phyloP scores from a whole-genome alignment of 2,113 vertebrate species.

The Tetraodon nigroviridis region DNA sequence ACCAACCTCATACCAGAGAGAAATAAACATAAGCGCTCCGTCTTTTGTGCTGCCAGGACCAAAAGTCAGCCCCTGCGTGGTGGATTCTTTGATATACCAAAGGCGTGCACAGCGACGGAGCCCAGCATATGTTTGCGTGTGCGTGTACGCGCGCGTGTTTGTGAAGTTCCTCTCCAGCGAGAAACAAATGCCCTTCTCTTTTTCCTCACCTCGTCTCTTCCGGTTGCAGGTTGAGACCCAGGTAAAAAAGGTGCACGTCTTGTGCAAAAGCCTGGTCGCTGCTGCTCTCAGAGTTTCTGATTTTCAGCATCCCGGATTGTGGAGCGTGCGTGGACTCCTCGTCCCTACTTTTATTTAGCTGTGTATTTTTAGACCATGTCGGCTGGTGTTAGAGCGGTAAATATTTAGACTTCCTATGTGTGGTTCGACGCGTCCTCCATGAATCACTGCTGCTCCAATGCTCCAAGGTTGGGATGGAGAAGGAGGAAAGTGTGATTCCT shows the following conservation, averaged over 20 bases:
- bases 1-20: slow-evolving; percentile 36
- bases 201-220: background rate
- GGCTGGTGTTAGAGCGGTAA: background rate
- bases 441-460: slow-evolving; percentile 20
- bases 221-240: background rate
- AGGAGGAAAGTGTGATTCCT: slow-evolving; percentile 24
- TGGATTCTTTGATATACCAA: slow-evolving; percentile 43
- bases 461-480: slow-evolving; percentile 21
- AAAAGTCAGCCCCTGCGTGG: slow-evolving; percentile 37
- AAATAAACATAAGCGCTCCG: slow-evolving; percentile 46
- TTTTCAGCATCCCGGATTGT: background rate
- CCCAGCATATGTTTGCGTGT: slow-evolving; percentile 19
- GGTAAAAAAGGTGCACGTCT: slow-evolving; percentile 11
- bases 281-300: slow-evolving; percentile 9
- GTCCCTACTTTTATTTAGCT: background rate
- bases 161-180: slow-evolving; percentile 4
- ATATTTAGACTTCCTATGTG: background rate
- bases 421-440: slow-evolving; percentile 5
- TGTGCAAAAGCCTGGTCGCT: slow-evolving; percentile 1
- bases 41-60: slow-evolving; percentile 49
- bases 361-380: slow-evolving; percentile 3
- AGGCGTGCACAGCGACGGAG: slow-evolving; percentile 7
- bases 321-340: background rate
- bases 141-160: slow-evolving; percentile 21
- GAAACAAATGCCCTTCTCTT: slow-evolving; percentile 2